Conservation (phyloP, 2,113 vertebrate genomes). For the Heterocephalus glaber region DNA sequence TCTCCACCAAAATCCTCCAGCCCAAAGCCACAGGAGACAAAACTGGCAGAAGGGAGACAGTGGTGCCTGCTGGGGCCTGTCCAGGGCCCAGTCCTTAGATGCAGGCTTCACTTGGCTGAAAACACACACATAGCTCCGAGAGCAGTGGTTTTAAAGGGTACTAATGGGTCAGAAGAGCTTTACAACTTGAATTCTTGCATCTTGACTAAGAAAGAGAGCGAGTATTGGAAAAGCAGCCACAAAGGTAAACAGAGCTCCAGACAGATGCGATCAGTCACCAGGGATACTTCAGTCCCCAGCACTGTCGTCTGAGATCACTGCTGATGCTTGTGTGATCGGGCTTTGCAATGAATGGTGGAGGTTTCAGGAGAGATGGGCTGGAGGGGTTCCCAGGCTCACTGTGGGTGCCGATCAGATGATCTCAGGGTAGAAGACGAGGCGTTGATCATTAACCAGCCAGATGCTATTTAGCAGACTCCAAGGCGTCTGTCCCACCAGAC, state of each 20-base stretch:
- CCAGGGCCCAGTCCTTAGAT: background rate
- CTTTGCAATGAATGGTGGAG: conserved; percentile 36
- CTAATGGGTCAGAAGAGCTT: background rate
- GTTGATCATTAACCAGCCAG: background rate
- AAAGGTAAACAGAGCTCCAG: conserved; percentile 16
- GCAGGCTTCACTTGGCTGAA: background rate
- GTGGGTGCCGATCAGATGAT: background rate
- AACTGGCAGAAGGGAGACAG: background rate
- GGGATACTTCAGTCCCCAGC: background rate
- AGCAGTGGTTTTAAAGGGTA: background rate
- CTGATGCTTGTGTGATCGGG: background rate
- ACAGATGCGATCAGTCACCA: background rate
- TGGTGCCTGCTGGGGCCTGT: background rate
- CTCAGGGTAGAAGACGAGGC: background rate
- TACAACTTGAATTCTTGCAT: background rate
- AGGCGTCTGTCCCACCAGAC: background rate
- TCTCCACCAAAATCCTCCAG: background rate
- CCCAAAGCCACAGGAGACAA: background rate
- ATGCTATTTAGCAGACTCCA: background rate
- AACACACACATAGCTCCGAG: background rate
- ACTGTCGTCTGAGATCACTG: background rate
- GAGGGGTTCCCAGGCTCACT: background rate
- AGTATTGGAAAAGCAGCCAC: background rate
- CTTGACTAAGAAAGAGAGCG: background rate
- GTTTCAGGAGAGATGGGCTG: background rate